Evolutionary conservation across 2,888 invertebrate genomes (phyloP).

Genomic region (Scaeva pyrastri): DNA sequence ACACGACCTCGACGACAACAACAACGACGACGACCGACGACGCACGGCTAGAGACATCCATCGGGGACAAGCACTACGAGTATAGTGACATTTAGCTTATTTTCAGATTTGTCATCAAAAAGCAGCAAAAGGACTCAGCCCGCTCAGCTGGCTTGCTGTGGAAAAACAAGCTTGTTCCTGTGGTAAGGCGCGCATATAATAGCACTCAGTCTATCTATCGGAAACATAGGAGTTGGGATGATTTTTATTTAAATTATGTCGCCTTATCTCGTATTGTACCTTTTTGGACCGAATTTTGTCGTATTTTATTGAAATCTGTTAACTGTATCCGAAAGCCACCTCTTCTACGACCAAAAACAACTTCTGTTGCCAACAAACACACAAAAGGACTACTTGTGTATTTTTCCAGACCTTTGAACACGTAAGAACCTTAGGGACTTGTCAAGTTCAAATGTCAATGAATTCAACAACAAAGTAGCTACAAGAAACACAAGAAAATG

Average conservation of each 20-base stretch:
- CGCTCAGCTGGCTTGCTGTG: conserved; percentile 8
- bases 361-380: neutral
- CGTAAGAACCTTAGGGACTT: conserved; percentile 63
- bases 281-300: conserved; percentile 14
- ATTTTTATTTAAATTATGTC: conserved; percentile 57
- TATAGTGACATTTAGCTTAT: conserved; percentile 72
- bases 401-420: conserved; percentile 44
- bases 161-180: conserved; percentile 30
- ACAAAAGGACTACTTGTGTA: conserved; percentile 39
- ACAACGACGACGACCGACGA: conserved; percentile 10
- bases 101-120: conserved; percentile 71
- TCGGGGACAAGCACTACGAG: conserved; percentile 52
- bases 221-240: conserved; percentile 52
- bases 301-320: conserved; percentile 51
- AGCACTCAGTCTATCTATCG: conserved; percentile 37
- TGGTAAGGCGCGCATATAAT: conserved; percentile 52
- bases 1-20: neutral
- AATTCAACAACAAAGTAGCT: conserved; percentile 53
- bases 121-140: conserved; percentile 47
- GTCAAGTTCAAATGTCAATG: conserved; percentile 75
- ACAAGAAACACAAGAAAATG: conserved; percentile 20
- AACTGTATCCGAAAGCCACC: conserved; percentile 39
- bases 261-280: conserved; percentile 7
- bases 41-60: conserved; percentile 41
- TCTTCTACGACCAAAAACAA: neutral